These are phyloP conservation scores for Schizothorax lantsangensis DNA, from an alignment of 2,797 vertebrate species.

Conservation along the genomic window DNA sequence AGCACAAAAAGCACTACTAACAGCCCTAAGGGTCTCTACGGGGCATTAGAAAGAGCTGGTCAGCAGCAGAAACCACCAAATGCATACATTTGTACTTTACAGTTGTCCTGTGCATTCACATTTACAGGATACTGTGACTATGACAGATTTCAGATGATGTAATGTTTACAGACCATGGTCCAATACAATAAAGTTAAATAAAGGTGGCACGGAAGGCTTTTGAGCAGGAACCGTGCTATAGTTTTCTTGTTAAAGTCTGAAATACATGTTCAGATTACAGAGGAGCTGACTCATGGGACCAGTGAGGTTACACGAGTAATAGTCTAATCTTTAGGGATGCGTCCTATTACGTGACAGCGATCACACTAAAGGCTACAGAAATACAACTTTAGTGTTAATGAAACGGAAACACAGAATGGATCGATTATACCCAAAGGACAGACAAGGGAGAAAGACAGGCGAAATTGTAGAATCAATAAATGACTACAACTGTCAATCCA, in stretches of 20 bases:
- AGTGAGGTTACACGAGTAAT: background rate
- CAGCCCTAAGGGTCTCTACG: slow-evolving; percentile 21
- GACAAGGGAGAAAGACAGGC: background rate
- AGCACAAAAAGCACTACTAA: slow-evolving; percentile 43
- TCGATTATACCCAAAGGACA: background rate
- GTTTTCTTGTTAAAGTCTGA: slow-evolving; percentile 29
- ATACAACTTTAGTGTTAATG: slow-evolving; percentile 15
- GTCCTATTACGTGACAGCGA: slow-evolving; percentile 6
- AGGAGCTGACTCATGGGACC: slow-evolving; percentile 30
- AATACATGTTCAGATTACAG: slow-evolving; percentile 15
- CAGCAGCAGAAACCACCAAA: background rate
- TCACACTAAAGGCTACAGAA: slow-evolving; percentile 5
- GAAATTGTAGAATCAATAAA: background rate
- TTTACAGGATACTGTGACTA: background rate
- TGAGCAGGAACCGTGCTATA: slow-evolving; percentile 2
- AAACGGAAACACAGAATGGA: background rate
- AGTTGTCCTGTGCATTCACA: background rate
- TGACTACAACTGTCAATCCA: background rate
- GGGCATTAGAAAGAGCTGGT: background rate
- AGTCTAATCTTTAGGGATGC: background rate
- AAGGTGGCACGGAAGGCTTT: slow-evolving; percentile 20
- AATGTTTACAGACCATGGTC: slow-evolving; percentile 42
- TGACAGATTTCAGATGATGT: slow-evolving; percentile 40
- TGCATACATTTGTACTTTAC: background rate
- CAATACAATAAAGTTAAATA: slow-evolving; percentile 38